Evolutionary conservation across 2,113 vertebrate species (phyloP).

Genomic region (Lasiurus cinereus): DNA sequence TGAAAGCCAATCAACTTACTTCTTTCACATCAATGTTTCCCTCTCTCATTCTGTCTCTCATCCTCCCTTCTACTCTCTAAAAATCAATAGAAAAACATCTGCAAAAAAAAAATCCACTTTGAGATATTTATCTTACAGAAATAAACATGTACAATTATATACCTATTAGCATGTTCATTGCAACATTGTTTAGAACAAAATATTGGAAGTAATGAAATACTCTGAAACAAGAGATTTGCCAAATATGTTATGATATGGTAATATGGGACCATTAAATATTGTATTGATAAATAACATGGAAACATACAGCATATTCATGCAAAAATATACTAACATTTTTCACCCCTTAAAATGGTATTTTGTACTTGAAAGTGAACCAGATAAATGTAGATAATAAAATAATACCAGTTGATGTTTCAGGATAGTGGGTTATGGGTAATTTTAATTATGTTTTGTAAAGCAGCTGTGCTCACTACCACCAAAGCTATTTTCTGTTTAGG

Average conservation of each 20-base stretch:
- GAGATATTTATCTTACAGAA: constrained; percentile 16
- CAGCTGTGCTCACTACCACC: neutral
- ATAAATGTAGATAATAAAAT: neutral
- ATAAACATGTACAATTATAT: neutral
- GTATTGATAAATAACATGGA: neutral
- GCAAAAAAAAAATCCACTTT: constrained; percentile 8
- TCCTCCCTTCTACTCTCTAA: no score
- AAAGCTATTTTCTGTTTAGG: neutral
- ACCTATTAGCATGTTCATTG: neutral
- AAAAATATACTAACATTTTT: neutral
- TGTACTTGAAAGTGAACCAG: neutral
- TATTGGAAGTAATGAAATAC: constrained; percentile 28
- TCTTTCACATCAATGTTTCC: no score
- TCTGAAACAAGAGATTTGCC: neutral
- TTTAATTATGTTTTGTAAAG: neutral
- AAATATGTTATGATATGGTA: neutral
- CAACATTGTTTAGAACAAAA: neutral
- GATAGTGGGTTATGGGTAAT: neutral
- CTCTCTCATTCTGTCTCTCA: no score
- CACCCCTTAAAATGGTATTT: neutral
- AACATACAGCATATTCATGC: neutral
- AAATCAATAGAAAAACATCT: no score
- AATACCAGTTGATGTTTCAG: neutral
- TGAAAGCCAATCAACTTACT: no score
- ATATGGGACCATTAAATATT: neutral